Conservation (phyloP, 2,113 vertebrate genomes). For the Eurystomus gularis region DNA sequence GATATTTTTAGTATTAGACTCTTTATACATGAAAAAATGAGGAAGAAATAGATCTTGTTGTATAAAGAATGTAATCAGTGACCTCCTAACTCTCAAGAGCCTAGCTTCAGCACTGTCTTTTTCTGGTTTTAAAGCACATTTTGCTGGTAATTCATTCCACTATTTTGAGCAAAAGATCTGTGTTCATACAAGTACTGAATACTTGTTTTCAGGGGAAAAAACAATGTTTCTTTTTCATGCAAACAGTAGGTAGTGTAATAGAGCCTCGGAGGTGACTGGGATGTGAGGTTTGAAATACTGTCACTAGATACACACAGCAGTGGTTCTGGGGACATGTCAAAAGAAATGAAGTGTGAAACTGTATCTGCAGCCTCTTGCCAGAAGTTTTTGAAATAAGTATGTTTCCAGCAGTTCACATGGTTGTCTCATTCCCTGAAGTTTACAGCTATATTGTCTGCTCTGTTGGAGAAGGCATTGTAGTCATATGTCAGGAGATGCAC, state of each 20-base stretch:
- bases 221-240: not conserved
- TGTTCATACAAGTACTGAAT: not conserved
- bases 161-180: not conserved
- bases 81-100: not conserved
- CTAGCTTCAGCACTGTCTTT: not conserved
- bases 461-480: not conserved
- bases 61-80: not conserved
- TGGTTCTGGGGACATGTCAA: constrained; percentile 39
- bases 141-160: constrained; percentile 18
- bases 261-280: not conserved
- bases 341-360: constrained; percentile 53
- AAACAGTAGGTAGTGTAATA: not conserved
- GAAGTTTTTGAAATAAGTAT: constrained; percentile 4
- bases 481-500: not conserved
- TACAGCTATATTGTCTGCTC: not conserved
- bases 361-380: constrained; percentile 9
- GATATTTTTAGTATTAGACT: not conserved
- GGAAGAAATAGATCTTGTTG: not conserved
- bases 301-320: not conserved
- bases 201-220: not conserved
- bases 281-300: not conserved
- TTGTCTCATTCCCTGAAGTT: not conserved
- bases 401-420: constrained; percentile 5
- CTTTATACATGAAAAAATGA: not conserved
- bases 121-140: not conserved